Conservation (phyloP, 2,888 invertebrate species). For the Alcis repandata region DNA sequence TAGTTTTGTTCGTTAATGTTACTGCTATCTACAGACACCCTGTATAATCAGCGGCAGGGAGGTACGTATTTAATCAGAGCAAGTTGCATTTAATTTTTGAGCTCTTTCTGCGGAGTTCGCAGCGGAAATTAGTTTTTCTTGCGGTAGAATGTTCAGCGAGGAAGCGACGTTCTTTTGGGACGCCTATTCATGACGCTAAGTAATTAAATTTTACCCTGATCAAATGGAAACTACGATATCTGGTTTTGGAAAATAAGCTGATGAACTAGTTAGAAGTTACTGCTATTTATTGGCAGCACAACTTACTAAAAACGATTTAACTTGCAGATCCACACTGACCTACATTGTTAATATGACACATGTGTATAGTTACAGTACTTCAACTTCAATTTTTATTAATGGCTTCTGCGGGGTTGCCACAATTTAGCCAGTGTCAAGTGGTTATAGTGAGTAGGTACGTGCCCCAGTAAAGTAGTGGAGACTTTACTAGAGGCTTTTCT, state of each 20-base stretch:
- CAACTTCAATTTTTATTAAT: no score
- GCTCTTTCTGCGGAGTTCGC: slow-evolving; percentile 29
- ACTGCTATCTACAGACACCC: background rate
- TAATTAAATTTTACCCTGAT: slow-evolving; percentile 14
- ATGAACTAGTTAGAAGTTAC: background rate
- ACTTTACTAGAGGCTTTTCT: no score
- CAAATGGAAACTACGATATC: background rate
- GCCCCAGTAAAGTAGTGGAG: no score
- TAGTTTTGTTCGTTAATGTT: background rate
- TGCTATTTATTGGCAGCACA: background rate
- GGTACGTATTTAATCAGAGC: slow-evolving; percentile 43
- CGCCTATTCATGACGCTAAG: slow-evolving; percentile 11
- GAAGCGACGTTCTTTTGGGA: slow-evolving; percentile 7
- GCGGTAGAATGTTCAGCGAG: slow-evolving; percentile 15
- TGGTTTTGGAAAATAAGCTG: background rate
- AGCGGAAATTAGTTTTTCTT: slow-evolving; percentile 38
- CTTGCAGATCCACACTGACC: no score
- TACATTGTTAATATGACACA: no score
- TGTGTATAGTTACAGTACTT: no score
- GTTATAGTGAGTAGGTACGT: no score
- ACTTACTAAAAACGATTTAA: background rate
- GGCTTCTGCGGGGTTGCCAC: no score
- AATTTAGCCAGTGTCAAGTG: no score
- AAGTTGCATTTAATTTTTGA: slow-evolving; percentile 42
- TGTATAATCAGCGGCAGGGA: slow-evolving; percentile 8